phyloP scores from a whole-genome alignment of 2,888 invertebrate genomes.

The Tetanocera ferruginea region DNA sequence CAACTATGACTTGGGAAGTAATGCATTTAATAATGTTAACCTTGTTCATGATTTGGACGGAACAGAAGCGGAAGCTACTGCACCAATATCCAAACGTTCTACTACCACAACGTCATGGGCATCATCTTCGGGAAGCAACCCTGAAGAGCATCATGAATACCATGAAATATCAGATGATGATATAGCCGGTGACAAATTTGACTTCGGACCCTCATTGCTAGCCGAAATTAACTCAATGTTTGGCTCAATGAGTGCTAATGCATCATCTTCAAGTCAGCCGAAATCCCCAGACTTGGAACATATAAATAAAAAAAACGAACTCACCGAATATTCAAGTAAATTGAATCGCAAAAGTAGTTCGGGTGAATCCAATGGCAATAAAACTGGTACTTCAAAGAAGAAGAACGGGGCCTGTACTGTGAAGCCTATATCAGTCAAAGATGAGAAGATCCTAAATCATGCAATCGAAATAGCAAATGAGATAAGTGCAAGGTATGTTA shows the following conservation, averaged over 20 bases:
- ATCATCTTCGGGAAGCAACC: conserved; percentile 54
- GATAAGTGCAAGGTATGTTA: conserved; percentile 78
- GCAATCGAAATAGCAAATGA: conserved; percentile 95
- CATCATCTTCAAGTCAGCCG: conserved; percentile 56
- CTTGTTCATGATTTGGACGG: conserved; percentile 48
- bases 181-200: conserved; percentile 72
- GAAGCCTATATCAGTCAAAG: conserved; percentile 94
- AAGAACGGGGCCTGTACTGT: conserved; percentile 73
- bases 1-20: conserved; percentile 65
- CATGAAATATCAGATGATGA: conserved; percentile 89
- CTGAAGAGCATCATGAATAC: conserved; percentile 77
- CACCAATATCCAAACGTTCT: conserved; percentile 28
- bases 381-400: conserved; percentile 60
- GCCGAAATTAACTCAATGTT: conserved; percentile 94
- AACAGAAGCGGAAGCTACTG: conserved; percentile 16
- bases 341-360: conserved; percentile 57
- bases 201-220: conserved; percentile 89
- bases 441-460: conserved; percentile 90
- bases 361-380: conserved; percentile 63
- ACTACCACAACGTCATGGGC: conserved; percentile 47
- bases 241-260: conserved; percentile 72
- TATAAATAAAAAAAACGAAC: conserved; percentile 79
- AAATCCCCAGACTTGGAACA: conserved; percentile 71
- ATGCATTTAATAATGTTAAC: conserved; percentile 57
- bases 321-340: conserved; percentile 75